A percentile compares a stretch with the other conserved stretches of the same genome.
phyloP scores from a whole-genome alignment of 1,140 invertebrate species.

The Macrosteles quadrilineatus region DNA sequence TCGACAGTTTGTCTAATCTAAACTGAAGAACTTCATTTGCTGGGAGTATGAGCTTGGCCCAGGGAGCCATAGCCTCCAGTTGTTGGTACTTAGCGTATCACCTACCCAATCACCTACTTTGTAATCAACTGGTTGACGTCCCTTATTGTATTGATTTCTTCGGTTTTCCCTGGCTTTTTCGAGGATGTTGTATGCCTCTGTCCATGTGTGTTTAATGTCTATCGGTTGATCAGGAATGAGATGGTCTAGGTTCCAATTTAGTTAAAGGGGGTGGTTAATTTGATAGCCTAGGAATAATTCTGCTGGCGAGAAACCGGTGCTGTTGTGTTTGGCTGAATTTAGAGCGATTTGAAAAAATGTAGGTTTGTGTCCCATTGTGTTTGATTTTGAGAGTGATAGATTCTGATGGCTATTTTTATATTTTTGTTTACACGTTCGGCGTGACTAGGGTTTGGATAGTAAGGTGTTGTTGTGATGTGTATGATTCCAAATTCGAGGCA shows the following conservation, averaged over 20 bases:
- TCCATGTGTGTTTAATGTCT: background rate
- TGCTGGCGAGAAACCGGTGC: background rate
- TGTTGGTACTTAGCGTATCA: background rate
- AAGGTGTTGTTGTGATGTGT: constrained; percentile 2
- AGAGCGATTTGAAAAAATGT: constrained; percentile 18
- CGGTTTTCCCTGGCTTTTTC: background rate
- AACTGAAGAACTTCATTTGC: too few species aligned
- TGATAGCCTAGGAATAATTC: background rate
- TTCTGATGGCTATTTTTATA: constrained; percentile 1
- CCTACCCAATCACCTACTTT: constrained; percentile 22
- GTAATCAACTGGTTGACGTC: background rate
- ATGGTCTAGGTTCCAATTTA: constrained; percentile 4
- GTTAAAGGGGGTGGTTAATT: constrained; percentile 1
- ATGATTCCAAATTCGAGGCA: constrained; percentile 8
- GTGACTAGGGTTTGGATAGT: constrained; percentile 6
- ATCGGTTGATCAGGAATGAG: background rate
- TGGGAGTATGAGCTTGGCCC: too few species aligned
- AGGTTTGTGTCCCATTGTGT: constrained; percentile 4
- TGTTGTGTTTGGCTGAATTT: background rate
- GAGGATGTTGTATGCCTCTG: background rate
- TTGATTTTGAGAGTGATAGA: constrained; percentile 8
- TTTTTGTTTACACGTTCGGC: constrained; percentile 18
- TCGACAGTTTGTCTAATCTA: too few species aligned
- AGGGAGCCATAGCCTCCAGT: too few species aligned
- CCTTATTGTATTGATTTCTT: constrained; percentile 5